Percentiles rank a stretch among this genome's conserved stretches.
These are phyloP conservation scores for Leptobrachium leishanense DNA, from an alignment of 2,113 vertebrate genomes.

Conservation along the genomic window DNA sequence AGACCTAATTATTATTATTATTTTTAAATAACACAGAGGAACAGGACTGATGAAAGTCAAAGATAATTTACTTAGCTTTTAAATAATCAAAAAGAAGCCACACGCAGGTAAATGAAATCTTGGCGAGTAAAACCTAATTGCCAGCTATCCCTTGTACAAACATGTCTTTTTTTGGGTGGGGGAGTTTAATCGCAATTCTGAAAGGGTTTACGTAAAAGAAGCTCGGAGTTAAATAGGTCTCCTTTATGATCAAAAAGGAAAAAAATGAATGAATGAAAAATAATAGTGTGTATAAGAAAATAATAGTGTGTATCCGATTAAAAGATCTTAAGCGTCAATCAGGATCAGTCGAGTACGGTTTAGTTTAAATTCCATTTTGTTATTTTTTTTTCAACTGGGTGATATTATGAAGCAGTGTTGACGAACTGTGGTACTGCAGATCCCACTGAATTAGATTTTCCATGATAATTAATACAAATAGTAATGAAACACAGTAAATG, in stretches of 20 bases:
- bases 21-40: constrained; percentile 10
- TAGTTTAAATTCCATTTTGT: not conserved
- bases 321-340: constrained; percentile 20
- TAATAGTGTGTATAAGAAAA: constrained; percentile 16
- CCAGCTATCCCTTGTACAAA: constrained; percentile 8
- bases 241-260: constrained; percentile 26
- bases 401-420: no score
- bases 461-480: no score
- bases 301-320: constrained; percentile 3
- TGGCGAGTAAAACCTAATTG: constrained; percentile 24
- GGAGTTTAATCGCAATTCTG: not conserved
- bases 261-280: constrained; percentile 14
- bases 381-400: no score
- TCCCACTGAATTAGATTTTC: no score
- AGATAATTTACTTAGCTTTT: constrained; percentile 4
- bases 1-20: not conserved
- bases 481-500: no score
- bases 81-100: constrained; percentile 16
- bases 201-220: constrained; percentile 3
- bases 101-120: constrained; percentile 16
- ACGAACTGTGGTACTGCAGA: no score
- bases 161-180: not conserved
- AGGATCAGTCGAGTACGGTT: not conserved
- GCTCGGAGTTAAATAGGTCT: not conserved
- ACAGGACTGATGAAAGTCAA: constrained; percentile 4